Evolutionary conservation across 1,140 invertebrate species (phyloP).

Genomic region (Eueides isabella): DNA sequence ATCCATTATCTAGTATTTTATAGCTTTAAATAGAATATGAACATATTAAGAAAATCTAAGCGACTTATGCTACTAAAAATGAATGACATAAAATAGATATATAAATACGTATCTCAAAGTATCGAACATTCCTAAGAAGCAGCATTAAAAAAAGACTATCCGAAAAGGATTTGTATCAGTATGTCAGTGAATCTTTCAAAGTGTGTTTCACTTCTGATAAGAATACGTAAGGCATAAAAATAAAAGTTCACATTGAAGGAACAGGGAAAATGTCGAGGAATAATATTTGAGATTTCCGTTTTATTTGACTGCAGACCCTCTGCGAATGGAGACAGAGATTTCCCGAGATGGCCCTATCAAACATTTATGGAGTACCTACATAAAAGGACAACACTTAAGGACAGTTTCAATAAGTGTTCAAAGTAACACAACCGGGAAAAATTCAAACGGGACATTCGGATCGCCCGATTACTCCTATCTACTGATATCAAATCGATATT

Average conservation of each 20-base stretch:
- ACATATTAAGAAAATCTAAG: background rate
- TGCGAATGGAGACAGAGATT: conserved; percentile 80
- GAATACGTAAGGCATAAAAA: conserved; percentile 81
- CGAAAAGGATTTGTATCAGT: conserved; percentile 52
- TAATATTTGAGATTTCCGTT: conserved; percentile 81
- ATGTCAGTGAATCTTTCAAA: conserved; percentile 68
- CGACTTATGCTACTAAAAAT: background rate
- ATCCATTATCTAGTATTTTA: no score
- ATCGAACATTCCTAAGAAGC: conserved; percentile 17
- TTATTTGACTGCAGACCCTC: conserved; percentile 81
- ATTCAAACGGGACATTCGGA: background rate
- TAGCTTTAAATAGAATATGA: background rate
- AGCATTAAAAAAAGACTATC: conserved; percentile 33
- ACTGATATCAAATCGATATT: background rate
- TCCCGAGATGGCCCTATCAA: conserved; percentile 81
- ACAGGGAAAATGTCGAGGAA: conserved; percentile 78
- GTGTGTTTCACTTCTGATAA: conserved; percentile 78
- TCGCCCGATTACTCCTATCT: background rate
- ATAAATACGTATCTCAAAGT: background rate
- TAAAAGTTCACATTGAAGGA: conserved; percentile 81
- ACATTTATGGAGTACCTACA: conserved; percentile 81
- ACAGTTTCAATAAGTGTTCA: conserved; percentile 79
- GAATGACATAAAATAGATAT: background rate
- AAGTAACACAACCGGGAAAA: conserved; percentile 48
- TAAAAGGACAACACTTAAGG: conserved; percentile 81